Evolutionary conservation across 2,797 vertebrate species (phyloP).

Genomic region (Okamejei kenojei): DNA sequence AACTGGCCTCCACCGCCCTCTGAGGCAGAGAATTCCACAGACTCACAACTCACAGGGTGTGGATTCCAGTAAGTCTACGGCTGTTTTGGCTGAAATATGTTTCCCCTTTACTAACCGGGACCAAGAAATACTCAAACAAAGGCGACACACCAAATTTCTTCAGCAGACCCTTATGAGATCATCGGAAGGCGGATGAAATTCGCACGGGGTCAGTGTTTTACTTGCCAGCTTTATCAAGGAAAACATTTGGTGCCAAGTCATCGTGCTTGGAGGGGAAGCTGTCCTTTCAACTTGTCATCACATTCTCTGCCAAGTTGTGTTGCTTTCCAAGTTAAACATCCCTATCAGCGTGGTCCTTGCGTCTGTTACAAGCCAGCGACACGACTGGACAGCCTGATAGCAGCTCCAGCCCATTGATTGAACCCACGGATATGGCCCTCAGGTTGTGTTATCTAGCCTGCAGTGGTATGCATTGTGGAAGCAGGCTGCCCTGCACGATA

Average conservation of each 20-base stretch:
- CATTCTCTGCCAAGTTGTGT: background rate
- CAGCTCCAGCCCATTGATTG: background rate
- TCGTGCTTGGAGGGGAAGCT: background rate
- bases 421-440: no score
- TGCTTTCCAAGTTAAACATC: slow-evolving; percentile 19
- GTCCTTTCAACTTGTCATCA: background rate
- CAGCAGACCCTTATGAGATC: background rate
- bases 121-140: background rate
- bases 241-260: slow-evolving; percentile 19
- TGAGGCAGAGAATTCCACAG: no score
- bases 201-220: background rate
- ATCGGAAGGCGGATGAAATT: background rate
- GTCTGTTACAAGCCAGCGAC: background rate
- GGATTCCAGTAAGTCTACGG: no score
- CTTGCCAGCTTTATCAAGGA: slow-evolving; percentile 13
- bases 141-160: background rate
- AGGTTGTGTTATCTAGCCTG: background rate
- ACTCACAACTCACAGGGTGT: no score
- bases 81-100: background rate
- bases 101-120: background rate
- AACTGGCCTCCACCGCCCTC: no score
- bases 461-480: background rate
- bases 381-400: background rate
- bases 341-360: background rate
- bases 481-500: background rate